Evolutionary conservation across 2,113 vertebrate genomes (phyloP).

Genomic region (Ammodytes dubius): DNA sequence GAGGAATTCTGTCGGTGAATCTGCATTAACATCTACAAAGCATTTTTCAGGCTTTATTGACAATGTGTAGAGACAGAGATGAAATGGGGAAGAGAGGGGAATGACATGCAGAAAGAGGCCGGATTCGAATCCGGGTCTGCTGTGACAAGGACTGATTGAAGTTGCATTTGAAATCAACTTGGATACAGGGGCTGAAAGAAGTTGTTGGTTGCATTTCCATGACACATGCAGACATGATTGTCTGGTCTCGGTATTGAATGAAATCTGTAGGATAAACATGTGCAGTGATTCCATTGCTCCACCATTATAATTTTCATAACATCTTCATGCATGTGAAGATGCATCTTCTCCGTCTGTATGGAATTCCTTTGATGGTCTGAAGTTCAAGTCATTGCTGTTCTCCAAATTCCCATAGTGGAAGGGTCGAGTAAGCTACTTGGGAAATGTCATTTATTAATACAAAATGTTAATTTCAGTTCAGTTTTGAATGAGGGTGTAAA

Average conservation of each 20-base stretch:
- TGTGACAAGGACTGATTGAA: not conserved
- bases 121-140: too few relatives aligned
- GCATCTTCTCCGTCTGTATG: constrained; percentile 5
- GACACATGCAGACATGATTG: constrained; percentile 16
- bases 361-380: not conserved
- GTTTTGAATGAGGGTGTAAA: constrained; percentile 4
- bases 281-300: not conserved
- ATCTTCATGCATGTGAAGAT: constrained; percentile 19
- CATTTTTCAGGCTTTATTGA: too few relatives aligned
- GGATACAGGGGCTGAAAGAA: constrained; percentile 2
- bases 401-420: not conserved
- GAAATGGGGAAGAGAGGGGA: too few relatives aligned
- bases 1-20: too few relatives aligned
- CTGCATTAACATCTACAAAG: too few relatives aligned
- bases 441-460: constrained; percentile 49
- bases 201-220: not conserved
- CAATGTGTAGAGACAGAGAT: too few relatives aligned
- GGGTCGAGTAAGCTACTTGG: not conserved
- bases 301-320: not conserved
- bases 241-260: not conserved
- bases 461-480: constrained; percentile 57
- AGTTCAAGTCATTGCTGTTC: not conserved
- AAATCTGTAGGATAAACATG: not conserved
- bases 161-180: not conserved
- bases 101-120: too few relatives aligned